Evolutionary conservation across 2,888 invertebrate genomes (phyloP).

Genomic region (Drosophila paramelanica): DNA sequence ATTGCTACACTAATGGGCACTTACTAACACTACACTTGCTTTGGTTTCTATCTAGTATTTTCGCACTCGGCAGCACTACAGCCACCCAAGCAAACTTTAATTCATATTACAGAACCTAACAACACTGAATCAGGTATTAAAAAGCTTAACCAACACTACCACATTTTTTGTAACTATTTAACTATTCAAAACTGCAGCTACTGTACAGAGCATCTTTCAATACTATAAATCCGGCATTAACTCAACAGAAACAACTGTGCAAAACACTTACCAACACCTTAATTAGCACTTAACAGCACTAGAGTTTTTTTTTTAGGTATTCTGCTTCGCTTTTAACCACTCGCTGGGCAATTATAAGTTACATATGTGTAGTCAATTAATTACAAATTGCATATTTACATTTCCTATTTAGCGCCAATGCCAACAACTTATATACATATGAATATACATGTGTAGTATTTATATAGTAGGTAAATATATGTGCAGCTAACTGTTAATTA

Average conservation of each 20-base stretch:
- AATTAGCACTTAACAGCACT: neutral
- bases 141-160: neutral
- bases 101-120: neutral
- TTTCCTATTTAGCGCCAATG: conserved; percentile 21
- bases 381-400: conserved; percentile 43
- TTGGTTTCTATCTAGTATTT: neutral
- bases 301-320: no score
- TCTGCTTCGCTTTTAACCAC: no score
- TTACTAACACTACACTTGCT: neutral
- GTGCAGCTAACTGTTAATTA: conserved; percentile 34
- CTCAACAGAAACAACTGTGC: neutral
- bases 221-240: no score
- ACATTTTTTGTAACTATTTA: no score
- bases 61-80: neutral
- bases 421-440: neutral
- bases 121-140: no score
- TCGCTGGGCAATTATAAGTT: neutral
- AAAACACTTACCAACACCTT: neutral
- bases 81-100: no score
- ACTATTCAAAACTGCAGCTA: neutral
- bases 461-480: neutral
- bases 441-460: conserved; percentile 2
- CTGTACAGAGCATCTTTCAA: neutral
- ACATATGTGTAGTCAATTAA: conserved; percentile 14
- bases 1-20: no score